A percentile compares a stretch with the other conserved stretches of the same genome.
Evolutionary conservation across 2,888 invertebrate species (phyloP).

Genomic region (Conomelus anceps): DNA sequence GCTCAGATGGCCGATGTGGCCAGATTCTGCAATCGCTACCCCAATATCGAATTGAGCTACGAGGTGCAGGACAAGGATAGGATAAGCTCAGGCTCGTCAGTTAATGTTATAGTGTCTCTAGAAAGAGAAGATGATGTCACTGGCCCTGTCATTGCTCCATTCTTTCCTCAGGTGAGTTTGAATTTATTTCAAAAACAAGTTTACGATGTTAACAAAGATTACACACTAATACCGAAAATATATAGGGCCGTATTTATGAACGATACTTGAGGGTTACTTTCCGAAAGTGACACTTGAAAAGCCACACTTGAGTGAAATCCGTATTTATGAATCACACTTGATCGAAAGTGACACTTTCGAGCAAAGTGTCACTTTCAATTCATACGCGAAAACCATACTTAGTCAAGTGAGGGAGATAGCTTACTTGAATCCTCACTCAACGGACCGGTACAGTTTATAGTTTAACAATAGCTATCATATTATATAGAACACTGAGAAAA

Average conservation of each 20-base stretch:
- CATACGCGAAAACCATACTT: too few species aligned
- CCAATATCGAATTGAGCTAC: constrained; percentile 73
- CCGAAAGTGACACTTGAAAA: too few species aligned
- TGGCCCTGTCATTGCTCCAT: constrained; percentile 96
- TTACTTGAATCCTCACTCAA: too few species aligned
- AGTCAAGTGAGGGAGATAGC: too few species aligned
- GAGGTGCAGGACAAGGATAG: constrained; percentile 68
- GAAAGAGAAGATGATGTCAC: constrained; percentile 95
- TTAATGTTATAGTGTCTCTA: constrained; percentile 82
- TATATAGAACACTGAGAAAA: too few species aligned
- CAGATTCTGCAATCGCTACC: constrained; percentile 96
- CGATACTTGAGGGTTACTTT: too few species aligned
- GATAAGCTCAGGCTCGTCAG: constrained; percentile 72
- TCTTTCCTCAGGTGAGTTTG: constrained; percentile 82
- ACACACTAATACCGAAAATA: neutral
- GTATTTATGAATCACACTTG: too few species aligned
- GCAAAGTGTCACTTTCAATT: too few species aligned
- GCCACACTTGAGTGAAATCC: too few species aligned
- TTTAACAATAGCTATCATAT: too few species aligned
- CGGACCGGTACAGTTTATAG: too few species aligned
- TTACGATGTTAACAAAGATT: neutral
- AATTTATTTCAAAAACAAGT: constrained; percentile 9
- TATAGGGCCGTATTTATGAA: neutral
- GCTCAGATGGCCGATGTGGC: constrained; percentile 96
- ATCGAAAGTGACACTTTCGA: too few species aligned